Base-by-base conservation (phyloP, 2,113 vertebrate genomes). In the Pelmatolapia mariae region DNA sequence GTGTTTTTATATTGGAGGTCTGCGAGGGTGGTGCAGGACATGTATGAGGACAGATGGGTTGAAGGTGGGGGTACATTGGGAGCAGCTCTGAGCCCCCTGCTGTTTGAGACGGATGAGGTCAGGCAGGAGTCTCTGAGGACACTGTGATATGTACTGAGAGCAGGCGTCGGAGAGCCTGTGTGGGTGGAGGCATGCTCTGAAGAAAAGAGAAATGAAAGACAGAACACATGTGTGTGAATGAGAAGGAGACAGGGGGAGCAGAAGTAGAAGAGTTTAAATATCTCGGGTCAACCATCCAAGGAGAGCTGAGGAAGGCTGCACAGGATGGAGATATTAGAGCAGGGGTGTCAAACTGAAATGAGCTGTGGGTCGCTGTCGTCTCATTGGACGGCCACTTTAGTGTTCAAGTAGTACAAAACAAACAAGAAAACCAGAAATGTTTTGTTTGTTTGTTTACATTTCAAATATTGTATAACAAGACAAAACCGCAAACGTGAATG, bases 401-500 rank as follows among this genome's bases (percentile, higher is more conserved):
- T 66, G 61, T 36, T 4, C 0, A 63, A 5, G 31, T 66, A 36
- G 0, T 12, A 36, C 4, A 66, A 61, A 61, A 31, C 26, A 36
- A 66, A 36, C 31, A 63, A 54, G 10, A 22, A 63, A 66, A 66
- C 2, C 6, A 36, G 31, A 66, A 66, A 66, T 8, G 31, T 66
- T 66, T 66, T 66, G 61, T 54, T 22, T 40, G 10, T 11, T 40
- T 54, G 10, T 36, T 63, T 11, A 12, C n/a, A 38, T 66, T 38
- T 66, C 10, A 66, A 66, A 36, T 63, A 1, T 63, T 63, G 0
- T 36, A 0, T 5, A 63, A 66, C 18, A 36, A n/a, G 18, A 38
- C 10, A n/a, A 66, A 66, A 63, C 31, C 0, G 0, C 59, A 63
- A 7, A 36, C 0, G 0, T 36, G 31, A 63, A 36, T 19, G 11